Evolutionary conservation across 2,888 invertebrate genomes (phyloP), one percentile per base, ranked within the genome.

Genomic region (Nudaria mundana): DNA sequence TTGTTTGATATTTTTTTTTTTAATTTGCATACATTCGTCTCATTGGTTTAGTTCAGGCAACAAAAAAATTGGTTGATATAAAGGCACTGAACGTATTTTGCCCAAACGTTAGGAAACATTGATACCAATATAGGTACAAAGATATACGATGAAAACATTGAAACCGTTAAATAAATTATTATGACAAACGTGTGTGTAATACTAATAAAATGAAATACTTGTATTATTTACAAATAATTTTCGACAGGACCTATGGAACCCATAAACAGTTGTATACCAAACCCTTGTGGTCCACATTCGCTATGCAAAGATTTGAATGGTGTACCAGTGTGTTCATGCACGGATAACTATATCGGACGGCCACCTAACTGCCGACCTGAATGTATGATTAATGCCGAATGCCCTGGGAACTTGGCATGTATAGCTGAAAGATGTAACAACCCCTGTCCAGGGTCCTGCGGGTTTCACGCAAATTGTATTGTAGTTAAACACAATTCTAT

Each of bases 321-420:
- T 35, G 90, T 92, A 42, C 92, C 95, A 1, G 91, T 94, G 11
- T 96, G 96, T 70, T 92, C 94, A 30, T 96, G 96, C 71, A 77
- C 92, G 31, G 86, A 90, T 22, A 93, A 93, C 64, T 95, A 94
- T 78, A 90, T 93, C 43, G 96, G 96, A 30, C 92, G 93, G 41
- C 95, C 96, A 23, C 95, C 95, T 24, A 93, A 92, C 60, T 94
- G 94, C 72, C 90, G 93, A 63, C 94, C 94, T 16, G 94, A 95
- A 79, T 94, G 95, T 71, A 88, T 93, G 15, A 91, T 93, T 51
- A 92, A 93, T 69, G 90, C 92, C 26, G 94, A 95, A 75, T 95
- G 95, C 65, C 90, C 93, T 11, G 91, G 92, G 33, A 93, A 93
- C 65, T 90, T 92, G 54, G 92, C 92, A 29, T 95, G 95, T 67